Percentiles rank a stretch among this genome's conserved stretches.
Evolutionary conservation across 2,888 invertebrate genomes (phyloP).

Genomic region (Bombylius major): DNA sequence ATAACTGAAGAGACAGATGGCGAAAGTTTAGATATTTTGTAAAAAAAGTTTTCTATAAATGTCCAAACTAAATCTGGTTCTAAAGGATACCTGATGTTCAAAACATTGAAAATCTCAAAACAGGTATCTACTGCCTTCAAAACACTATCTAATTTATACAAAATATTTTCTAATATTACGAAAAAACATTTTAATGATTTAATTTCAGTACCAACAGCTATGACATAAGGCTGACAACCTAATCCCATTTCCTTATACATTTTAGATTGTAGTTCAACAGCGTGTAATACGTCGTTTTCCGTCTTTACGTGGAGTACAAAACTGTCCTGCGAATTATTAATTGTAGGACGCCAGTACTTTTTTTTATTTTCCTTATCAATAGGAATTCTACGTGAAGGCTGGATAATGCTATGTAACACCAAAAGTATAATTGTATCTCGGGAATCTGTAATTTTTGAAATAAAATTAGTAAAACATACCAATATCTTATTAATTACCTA

Average conservation of each 20-base stretch:
- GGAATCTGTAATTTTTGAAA: background rate
- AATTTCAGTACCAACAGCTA: background rate
- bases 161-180: background rate
- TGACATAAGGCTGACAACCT: background rate
- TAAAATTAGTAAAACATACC: too few relatives aligned
- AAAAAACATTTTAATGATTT: background rate
- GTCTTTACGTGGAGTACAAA: background rate
- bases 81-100: background rate
- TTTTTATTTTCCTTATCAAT: background rate
- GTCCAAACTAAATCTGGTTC: background rate
- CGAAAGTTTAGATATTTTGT: background rate
- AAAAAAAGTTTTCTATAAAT: background rate
- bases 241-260: background rate
- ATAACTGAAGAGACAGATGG: background rate
- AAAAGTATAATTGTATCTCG: background rate
- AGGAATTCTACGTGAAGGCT: background rate
- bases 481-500: too few relatives aligned
- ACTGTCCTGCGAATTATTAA: background rate
- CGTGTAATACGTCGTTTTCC: background rate
- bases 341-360: background rate
- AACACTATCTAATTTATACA: background rate
- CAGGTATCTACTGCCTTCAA: background rate
- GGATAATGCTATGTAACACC: background rate
- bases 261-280: background rate
- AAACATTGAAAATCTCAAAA: background rate